Base-by-base conservation (phyloP, 2,888 invertebrate genomes). In the Nymphalis polychloros region DNA sequence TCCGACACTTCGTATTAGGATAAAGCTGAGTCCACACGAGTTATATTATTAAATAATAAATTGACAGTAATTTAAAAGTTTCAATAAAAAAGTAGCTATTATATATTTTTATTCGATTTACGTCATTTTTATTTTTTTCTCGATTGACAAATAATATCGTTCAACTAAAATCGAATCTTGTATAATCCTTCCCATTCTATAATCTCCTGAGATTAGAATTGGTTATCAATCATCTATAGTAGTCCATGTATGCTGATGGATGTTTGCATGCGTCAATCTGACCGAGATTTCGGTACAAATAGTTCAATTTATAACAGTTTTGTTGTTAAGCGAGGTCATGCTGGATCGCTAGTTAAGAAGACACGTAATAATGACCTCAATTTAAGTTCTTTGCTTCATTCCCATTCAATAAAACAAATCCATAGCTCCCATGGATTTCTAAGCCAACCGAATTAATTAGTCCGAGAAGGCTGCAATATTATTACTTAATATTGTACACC, bases 351-450 rank as follows among this genome's bases (percentile, higher is more conserved):
- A 19, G 57, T 13, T 57, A 41, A 57, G 41, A 41, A 41, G 19
- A n/a, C 1, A 13, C n/a, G n/a, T 10, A 46, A 46, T 20, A 65
- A 31, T 52, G 59, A 55, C 66, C 60, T 66, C 52, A 61, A 66
- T 66, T 4, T 53, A 53, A 8, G 10, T 65, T 10, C n/a, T 23
- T 47, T 64, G 19, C 19, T 49, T 49, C 19, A 49, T 7, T 55
- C 52, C 53, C 47, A 53, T 66, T 60, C 57, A 35, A 41, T 61
- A 16, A 61, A 55, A 55, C 31, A 35, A 62, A 67, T 62, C 57
- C 63, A 63, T 62, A 63, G 63, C 65, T 75, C 73, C 72, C 73
- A 72, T 71, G 64, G 69, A 62, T 75, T 75, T 75, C 73, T 63
- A 64, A 65, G 57, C 49, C 50, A 52, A 63, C 55, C 52, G 69